Percentiles rank a stretch among this genome's conserved stretches.
Evolutionary conservation across 2,888 invertebrate genomes (phyloP).

Genomic region (Deilephila porcellus): DNA sequence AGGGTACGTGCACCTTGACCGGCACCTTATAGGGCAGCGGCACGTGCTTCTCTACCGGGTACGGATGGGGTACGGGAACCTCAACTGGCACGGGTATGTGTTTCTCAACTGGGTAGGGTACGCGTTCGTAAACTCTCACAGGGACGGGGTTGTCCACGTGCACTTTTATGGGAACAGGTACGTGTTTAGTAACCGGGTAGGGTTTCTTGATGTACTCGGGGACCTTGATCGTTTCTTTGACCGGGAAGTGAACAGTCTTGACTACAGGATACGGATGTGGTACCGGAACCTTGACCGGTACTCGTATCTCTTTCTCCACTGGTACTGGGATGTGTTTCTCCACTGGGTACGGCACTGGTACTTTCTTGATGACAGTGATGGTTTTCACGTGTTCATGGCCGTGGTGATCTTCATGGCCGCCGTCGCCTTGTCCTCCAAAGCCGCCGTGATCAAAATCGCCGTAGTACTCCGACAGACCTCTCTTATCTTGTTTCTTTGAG

Average conservation of each 20-base stretch:
- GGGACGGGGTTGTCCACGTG: slow-evolving; percentile 88
- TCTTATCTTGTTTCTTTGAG: slow-evolving; percentile 83
- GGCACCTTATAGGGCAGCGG: slow-evolving; percentile 88
- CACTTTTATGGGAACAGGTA: slow-evolving; percentile 87
- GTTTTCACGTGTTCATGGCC: slow-evolving; percentile 85
- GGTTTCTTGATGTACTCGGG: slow-evolving; percentile 88
- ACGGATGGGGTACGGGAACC: slow-evolving; percentile 89
- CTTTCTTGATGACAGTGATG: slow-evolving; percentile 88
- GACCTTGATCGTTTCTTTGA: slow-evolving; percentile 87
- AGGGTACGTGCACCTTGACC: slow-evolving; percentile 89
- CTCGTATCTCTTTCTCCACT: slow-evolving; percentile 87
- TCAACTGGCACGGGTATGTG: slow-evolving; percentile 88
- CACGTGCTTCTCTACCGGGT: slow-evolving; percentile 89
- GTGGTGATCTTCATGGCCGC: slow-evolving; percentile 45
- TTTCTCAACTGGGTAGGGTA: slow-evolving; percentile 90
- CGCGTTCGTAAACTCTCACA: slow-evolving; percentile 84
- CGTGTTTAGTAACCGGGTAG: slow-evolving; percentile 87
- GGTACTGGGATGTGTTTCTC: slow-evolving; percentile 88
- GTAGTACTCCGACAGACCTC: slow-evolving; percentile 81
- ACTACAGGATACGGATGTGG: slow-evolving; percentile 89
- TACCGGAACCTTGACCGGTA: slow-evolving; percentile 88
- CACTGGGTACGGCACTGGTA: slow-evolving; percentile 89
- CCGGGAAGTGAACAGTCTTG: slow-evolving; percentile 87
- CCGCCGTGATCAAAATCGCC: slow-evolving; percentile 67
- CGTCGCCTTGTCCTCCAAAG: slow-evolving; percentile 40